Evolutionary conservation across 2,797 vertebrate genomes (phyloP).

Genomic region (Pangasius djambal): DNA sequence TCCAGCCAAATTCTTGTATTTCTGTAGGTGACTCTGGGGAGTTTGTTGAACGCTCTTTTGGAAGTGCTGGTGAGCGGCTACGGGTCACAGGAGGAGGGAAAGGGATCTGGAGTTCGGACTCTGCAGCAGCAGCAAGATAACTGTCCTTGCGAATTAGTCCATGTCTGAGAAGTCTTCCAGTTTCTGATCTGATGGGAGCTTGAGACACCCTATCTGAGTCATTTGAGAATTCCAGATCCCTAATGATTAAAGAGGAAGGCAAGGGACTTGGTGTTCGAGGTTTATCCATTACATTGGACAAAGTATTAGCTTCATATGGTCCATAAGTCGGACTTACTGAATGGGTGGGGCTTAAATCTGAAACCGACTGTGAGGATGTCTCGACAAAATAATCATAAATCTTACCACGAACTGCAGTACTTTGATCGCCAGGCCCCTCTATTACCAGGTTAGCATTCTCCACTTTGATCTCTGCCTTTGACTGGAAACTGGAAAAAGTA

Average conservation of each 20-base stretch:
- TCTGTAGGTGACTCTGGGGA: conserved; percentile 44
- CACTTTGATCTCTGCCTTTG: conserved; percentile 81
- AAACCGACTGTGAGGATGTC: conserved; percentile 76
- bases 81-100: conserved; percentile 46
- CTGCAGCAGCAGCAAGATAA: conserved; percentile 75
- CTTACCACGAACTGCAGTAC: conserved; percentile 77
- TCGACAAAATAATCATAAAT: conserved; percentile 87
- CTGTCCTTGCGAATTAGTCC: conserved; percentile 75
- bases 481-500: conserved; percentile 81
- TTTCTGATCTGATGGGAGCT: conserved; percentile 48
- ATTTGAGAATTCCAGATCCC: conserved; percentile 65
- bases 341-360: conserved; percentile 54
- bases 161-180: conserved; percentile 56
- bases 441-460: conserved; percentile 78
- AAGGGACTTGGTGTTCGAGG: conserved; percentile 65
- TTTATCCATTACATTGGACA: conserved; percentile 53
- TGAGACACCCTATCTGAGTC: conserved; percentile 38
- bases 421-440: conserved; percentile 57
- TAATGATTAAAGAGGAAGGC: conserved; percentile 61
- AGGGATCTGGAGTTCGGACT: conserved; percentile 73
- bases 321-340: conserved; percentile 17
- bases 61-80: conserved; percentile 8
- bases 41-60: conserved; percentile 41
- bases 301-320: fast-evolving
- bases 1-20: conserved; percentile 28